A percentile compares a stretch with the other conserved stretches of the same genome.
phyloP scores from a whole-genome alignment of 2,888 invertebrate species.

The Volucella inanis region DNA sequence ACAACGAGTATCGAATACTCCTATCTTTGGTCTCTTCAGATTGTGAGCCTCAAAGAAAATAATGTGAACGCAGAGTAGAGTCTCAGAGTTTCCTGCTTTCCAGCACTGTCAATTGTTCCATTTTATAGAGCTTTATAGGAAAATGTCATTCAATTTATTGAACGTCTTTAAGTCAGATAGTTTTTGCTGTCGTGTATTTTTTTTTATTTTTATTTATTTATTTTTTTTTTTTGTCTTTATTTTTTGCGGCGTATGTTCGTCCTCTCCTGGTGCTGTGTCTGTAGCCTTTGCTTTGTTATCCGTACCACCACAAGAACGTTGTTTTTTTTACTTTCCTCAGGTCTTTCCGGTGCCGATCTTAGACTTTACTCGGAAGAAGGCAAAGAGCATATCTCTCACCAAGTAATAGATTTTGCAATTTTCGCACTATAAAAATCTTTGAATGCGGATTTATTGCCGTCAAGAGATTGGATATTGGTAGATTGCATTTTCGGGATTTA shows the following conservation, averaged over 20 bases:
- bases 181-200: slow-evolving; percentile 18
- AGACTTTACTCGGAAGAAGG: slow-evolving; percentile 5
- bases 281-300: slow-evolving; percentile 24
- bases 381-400: slow-evolving; percentile 36
- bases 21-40: too few relatives aligned
- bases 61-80: slow-evolving; percentile 28
- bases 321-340: too few relatives aligned
- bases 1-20: not conserved
- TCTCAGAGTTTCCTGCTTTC: too few relatives aligned
- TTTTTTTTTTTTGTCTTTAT: not conserved
- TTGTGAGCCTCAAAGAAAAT: slow-evolving; percentile 8
- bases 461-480: slow-evolving; percentile 66
- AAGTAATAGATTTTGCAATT: slow-evolving; percentile 64
- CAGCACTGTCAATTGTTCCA: slow-evolving; percentile 55
- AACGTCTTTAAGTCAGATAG: slow-evolving; percentile 61
- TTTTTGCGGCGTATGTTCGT: not conserved
- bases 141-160: slow-evolving; percentile 71
- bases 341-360: too few relatives aligned
- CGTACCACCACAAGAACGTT: slow-evolving; percentile 42
- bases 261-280: not conserved
- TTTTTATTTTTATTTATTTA: too few relatives aligned
- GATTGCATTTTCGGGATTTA: slow-evolving; percentile 73
- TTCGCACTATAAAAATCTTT: slow-evolving; percentile 72
- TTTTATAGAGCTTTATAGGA: slow-evolving; percentile 68
- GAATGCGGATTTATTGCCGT: slow-evolving; percentile 71